Conservation (phyloP, 1,140 invertebrate species). For the Odontomachus brunneus region DNA sequence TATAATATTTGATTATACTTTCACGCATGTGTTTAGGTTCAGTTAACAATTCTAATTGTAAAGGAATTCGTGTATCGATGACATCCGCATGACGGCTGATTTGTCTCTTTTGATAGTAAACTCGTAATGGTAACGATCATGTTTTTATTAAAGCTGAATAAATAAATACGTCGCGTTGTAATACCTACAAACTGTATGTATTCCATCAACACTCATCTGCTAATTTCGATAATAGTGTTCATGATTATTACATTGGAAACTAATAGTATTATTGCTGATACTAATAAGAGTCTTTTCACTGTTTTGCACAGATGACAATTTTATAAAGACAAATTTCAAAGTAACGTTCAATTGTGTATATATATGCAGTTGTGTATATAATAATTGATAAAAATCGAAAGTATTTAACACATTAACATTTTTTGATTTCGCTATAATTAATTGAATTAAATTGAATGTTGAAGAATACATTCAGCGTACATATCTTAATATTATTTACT, state of each 20-base stretch:
- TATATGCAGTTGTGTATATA: background rate
- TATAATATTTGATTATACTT: constrained; percentile 56
- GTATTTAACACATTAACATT: constrained; percentile 11
- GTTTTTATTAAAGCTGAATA: constrained; percentile 76
- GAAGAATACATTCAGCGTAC: constrained; percentile 36
- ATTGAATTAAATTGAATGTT: background rate
- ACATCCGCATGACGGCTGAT: constrained; percentile 35
- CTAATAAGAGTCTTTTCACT: constrained; percentile 24
- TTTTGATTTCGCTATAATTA: background rate
- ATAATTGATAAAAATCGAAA: background rate
- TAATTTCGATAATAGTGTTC: background rate
- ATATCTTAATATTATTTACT: constrained; percentile 48
- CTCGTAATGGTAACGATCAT: constrained; percentile 63
- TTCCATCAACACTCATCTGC: background rate
- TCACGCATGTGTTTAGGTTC: constrained; percentile 59
- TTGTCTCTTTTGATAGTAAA: constrained; percentile 14
- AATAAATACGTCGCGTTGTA: constrained; percentile 77
- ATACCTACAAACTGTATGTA: constrained; percentile 63
- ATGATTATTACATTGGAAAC: background rate
- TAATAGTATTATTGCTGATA: constrained; percentile 6
- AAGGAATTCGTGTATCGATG: constrained; percentile 28
- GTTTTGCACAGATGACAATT: background rate
- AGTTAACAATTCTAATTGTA: constrained; percentile 38
- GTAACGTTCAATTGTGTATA: background rate
- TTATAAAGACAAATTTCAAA: background rate